phyloP scores from a whole-genome alignment of 2,888 invertebrate genomes.

The Empis stercorea region DNA sequence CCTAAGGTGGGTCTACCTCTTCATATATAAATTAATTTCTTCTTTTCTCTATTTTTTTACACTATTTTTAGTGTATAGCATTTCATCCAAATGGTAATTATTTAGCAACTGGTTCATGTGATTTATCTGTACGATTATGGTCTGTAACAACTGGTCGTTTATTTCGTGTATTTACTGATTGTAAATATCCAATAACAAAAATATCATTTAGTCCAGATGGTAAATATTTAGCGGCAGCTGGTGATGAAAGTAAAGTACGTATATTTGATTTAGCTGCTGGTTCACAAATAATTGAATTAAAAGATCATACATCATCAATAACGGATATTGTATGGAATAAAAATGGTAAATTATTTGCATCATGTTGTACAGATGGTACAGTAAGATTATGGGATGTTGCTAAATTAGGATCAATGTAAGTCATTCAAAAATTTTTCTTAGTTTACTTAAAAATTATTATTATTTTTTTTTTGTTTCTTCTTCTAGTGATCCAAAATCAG shows the following conservation, averaged over 20 bases:
- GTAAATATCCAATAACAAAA: constrained; percentile 59
- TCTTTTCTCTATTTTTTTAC: no score
- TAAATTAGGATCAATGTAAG: constrained; percentile 19
- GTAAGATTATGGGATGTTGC: constrained; percentile 51
- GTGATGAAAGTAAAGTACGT: constrained; percentile 49
- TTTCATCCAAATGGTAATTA: constrained; percentile 90
- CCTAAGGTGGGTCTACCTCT: no score
- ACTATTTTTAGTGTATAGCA: constrained; percentile 38
- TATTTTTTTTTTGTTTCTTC: no score
- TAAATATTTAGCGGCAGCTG: constrained; percentile 69
- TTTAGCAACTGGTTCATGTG: constrained; percentile 81
- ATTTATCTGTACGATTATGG: constrained; percentile 81
- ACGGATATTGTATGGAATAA: constrained; percentile 45
- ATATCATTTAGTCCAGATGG: constrained; percentile 79
- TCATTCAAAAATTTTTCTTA: not conserved
- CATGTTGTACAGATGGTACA: constrained; percentile 52
- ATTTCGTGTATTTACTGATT: constrained; percentile 66
- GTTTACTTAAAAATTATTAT: not conserved
- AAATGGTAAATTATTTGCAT: constrained; percentile 47
- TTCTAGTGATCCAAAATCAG: constrained; percentile 4
- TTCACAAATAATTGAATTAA: constrained; percentile 43
- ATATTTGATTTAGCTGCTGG: constrained; percentile 55
- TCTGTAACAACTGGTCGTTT: constrained; percentile 68
- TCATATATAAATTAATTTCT: no score
- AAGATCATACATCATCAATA: constrained; percentile 43